Evolutionary conservation across 2,888 invertebrate species (phyloP).

Genomic region (Dynastes tityus): DNA sequence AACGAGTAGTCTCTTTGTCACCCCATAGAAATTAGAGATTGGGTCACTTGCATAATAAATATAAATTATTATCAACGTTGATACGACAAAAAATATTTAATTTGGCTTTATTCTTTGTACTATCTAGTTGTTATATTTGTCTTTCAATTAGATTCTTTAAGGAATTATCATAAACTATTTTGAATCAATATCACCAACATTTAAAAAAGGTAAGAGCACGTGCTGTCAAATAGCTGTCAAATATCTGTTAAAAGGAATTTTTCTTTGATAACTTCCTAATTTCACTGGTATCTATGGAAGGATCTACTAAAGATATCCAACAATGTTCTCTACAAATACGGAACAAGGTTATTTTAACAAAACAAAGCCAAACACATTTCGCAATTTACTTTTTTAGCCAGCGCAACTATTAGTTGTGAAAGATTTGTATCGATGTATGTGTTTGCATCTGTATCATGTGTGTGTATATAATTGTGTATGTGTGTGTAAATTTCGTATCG

Average conservation of each 20-base stretch:
- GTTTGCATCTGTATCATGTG: not conserved
- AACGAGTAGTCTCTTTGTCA: no score
- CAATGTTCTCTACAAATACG: no score
- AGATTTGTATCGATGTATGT: conserved; percentile 41
- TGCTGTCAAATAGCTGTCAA: not conserved
- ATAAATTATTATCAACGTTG: not conserved
- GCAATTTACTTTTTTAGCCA: no score
- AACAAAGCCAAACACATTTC: conserved; percentile 12
- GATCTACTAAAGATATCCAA: not conserved
- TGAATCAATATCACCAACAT: no score
- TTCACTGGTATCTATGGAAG: not conserved
- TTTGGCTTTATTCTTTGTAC: conserved; percentile 1
- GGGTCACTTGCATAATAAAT: no score
- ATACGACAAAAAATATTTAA: not conserved
- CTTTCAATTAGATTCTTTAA: no score
- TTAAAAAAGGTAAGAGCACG: no score
- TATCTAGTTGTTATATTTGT: not conserved
- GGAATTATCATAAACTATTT: no score
- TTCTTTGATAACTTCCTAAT: not conserved
- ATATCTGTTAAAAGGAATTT: not conserved
- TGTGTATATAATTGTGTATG: no score
- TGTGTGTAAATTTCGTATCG: not conserved
- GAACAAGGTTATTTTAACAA: no score
- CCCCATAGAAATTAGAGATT: no score
- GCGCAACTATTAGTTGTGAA: conserved; percentile 27